These are phyloP conservation scores for Parazoanthus swiftii DNA, from an alignment of 92 coral and sea anemone genomes.

Conservation along the genomic window DNA sequence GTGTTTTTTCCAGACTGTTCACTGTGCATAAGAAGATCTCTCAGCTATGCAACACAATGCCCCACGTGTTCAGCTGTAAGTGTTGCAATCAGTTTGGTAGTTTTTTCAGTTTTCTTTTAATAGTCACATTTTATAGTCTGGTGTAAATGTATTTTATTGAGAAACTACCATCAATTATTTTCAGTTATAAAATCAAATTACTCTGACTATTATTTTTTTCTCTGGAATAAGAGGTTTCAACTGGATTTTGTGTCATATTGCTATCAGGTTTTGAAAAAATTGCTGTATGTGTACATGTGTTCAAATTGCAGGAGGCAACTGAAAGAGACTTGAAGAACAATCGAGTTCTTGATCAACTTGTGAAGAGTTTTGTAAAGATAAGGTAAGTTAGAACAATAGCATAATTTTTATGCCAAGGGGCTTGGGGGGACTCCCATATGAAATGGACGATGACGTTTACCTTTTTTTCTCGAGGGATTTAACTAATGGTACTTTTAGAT, in stretches of 20 bases:
- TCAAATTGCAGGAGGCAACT: slow-evolving; percentile 56
- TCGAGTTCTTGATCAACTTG: slow-evolving; percentile 90
- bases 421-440: not conserved
- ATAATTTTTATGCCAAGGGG: not conserved
- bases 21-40: slow-evolving; percentile 80
- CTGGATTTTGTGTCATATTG: not conserved
- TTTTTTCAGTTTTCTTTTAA: not conserved
- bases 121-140: not conserved
- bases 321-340: slow-evolving; percentile 75
- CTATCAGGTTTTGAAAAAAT: not conserved
- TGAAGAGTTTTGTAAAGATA: slow-evolving; percentile 74
- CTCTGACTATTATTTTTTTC: not conserved
- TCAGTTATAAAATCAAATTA: not conserved
- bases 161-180: not conserved
- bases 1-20: slow-evolving; percentile 70
- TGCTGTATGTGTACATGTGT: not conserved
- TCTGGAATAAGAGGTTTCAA: not conserved
- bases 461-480: no score
- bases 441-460: not conserved
- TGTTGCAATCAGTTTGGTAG: not conserved
- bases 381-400: slow-evolving; percentile 52
- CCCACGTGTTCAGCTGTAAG: slow-evolving; percentile 88
- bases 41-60: slow-evolving; percentile 68
- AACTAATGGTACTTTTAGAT: no score
- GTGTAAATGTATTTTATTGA: not conserved